Conservation (phyloP, 1,140 invertebrate genomes). For the Hycleus phaleratus region DNA sequence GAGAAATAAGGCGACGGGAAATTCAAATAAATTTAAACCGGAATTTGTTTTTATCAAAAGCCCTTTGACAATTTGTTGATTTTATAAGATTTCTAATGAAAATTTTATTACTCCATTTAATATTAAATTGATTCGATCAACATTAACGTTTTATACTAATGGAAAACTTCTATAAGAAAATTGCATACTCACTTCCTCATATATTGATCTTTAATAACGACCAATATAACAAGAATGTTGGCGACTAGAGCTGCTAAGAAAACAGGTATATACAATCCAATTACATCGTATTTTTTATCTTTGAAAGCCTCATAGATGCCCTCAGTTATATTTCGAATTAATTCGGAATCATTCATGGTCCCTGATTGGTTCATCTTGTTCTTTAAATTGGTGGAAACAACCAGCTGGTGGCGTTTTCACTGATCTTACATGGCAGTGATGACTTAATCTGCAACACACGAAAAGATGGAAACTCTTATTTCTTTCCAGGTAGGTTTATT, state of each 20-base stretch:
- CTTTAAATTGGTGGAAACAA: neutral
- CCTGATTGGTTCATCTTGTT: neutral
- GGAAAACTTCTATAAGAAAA: neutral
- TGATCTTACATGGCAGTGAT: too few species aligned
- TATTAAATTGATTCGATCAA: too few species aligned
- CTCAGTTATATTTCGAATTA: neutral
- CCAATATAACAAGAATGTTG: constrained; percentile 56
- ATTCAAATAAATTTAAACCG: too few species aligned
- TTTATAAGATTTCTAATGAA: too few species aligned
- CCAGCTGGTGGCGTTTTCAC: too few species aligned
- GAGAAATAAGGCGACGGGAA: too few species aligned
- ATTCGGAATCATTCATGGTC: constrained; percentile 4
- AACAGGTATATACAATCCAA: constrained; percentile 52
- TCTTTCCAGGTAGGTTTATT: too few species aligned
- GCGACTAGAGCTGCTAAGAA: constrained; percentile 51
- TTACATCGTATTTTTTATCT: constrained; percentile 41
- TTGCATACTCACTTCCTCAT: constrained; percentile 53
- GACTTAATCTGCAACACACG: too few species aligned
- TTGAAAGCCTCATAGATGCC: neutral
- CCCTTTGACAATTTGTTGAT: too few species aligned
- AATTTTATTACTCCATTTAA: too few species aligned
- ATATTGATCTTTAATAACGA: constrained; percentile 59
- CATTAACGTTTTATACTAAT: neutral
- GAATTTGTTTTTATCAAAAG: too few species aligned
- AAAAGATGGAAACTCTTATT: too few species aligned